A percentile compares a stretch with the other conserved stretches of the same genome.
Conservation (phyloP, 2,797 vertebrate genomes). For the Semaprochilodus insignis region DNA sequence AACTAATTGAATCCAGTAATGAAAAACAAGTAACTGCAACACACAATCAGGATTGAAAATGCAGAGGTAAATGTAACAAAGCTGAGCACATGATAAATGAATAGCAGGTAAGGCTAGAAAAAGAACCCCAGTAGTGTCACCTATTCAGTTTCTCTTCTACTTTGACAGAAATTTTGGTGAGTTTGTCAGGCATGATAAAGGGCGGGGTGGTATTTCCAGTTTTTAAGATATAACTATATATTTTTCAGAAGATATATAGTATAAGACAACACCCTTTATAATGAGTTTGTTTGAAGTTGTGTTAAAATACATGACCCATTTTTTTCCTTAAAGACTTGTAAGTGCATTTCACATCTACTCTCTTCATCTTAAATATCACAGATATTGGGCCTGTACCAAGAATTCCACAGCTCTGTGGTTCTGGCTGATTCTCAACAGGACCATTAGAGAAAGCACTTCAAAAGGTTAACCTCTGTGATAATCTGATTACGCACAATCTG, state of each 20-base stretch:
- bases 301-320: no score
- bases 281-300: no score
- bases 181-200: not conserved
- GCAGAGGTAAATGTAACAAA: not conserved
- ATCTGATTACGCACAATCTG: constrained; percentile 62
- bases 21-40: no score
- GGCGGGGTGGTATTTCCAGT: no score
- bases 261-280: no score
- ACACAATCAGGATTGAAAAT: not conserved
- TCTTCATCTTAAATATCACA: no score
- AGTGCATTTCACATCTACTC: no score
- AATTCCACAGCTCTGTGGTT: not conserved
- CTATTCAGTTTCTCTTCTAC: not conserved
- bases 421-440: constrained; percentile 39
- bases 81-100: not conserved
- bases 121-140: not conserved
- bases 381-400: not conserved
- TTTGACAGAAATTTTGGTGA: not conserved
- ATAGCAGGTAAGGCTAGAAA: not conserved
- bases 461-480: constrained; percentile 36
- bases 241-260: no score
- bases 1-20: no score
- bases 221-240: no score
- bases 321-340: no score
- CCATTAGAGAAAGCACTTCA: constrained; percentile 58